Base-by-base conservation (phyloP, 2,888 invertebrate genomes). In the Amphimallon solstitiale region DNA sequence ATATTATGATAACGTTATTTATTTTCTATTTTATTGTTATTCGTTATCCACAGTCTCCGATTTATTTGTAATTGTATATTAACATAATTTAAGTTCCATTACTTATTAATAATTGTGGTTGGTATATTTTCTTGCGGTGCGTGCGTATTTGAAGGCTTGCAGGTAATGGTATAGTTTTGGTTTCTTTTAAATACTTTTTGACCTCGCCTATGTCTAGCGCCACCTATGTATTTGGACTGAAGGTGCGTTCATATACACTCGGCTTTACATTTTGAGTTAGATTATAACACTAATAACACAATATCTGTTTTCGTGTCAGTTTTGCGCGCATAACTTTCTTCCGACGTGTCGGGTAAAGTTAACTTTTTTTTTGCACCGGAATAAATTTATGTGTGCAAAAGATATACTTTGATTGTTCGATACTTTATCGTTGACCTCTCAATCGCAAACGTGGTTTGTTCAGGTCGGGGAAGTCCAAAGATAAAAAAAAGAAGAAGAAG, bases 71-170 rank as follows among this genome's bases (percentile, higher is more conserved):
- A 49, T 51, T 17, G 45, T 45, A n/a, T 48, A 17, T n/a, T 52
- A n/a, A 19, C 17, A 37, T 37, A n/a, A 17, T 14, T 43, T 43
- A 52, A 15, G 17, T 37, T 52, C 19, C 15, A 67, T 70, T 70
- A 64, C 71, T 69, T 60, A 63, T 52, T 78, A 81, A 80, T 80
- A 81, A 80, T 81, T 75, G 73, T 79, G 78, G 80, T 65, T 81
- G 77, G 75, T 80, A 77, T 82, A 81, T 82, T 81, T 82, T 81
- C 80, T 80, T 82, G 81, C 80, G 80, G 79, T 80, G 77, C 79
- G 75, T 37, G n/a, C 52, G 37, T 71, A 69, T 68, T 70, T 76
- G 80, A 80, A 78, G 81, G 80, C 79, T 74, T 70, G 72, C 79
- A 81, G 81, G 81, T 81, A 82, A 81, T 79, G 79, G 75, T 75